Evolutionary conservation across 2,888 invertebrate species (phyloP).

Genomic region (Alentia gelatinosa): DNA sequence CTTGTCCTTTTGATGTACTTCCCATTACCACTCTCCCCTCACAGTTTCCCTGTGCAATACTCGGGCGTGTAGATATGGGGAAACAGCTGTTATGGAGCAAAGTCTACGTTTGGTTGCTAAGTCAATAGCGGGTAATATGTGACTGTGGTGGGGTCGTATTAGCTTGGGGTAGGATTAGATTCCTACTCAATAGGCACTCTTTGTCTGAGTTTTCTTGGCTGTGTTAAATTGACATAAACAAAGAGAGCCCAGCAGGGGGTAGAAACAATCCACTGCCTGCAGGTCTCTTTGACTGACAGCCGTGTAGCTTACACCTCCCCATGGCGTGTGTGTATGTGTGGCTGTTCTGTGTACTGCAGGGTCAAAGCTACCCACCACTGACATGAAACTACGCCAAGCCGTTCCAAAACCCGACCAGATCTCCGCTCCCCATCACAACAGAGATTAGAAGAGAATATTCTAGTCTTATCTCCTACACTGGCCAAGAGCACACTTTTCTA

Average conservation of each 20-base stretch:
- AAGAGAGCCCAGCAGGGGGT: not conserved
- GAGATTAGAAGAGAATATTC: too few relatives aligned
- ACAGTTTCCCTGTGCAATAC: too few relatives aligned
- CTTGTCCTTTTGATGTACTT: too few relatives aligned
- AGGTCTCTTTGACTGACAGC: not conserved
- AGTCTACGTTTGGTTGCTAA: too few relatives aligned
- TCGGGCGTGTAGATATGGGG: too few relatives aligned
- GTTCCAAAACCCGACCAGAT: not conserved
- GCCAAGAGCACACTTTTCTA: too few relatives aligned
- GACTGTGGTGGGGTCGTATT: not conserved
- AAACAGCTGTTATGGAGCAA: too few relatives aligned
- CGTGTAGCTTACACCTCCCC: not conserved
- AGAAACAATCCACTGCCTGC: not conserved
- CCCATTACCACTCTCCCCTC: too few relatives aligned
- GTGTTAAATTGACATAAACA: slow-evolving; percentile 22
- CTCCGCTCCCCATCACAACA: too few relatives aligned
- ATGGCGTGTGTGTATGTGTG: not conserved
- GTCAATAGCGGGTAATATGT: too few relatives aligned
- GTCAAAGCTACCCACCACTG: not conserved
- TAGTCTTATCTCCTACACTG: too few relatives aligned
- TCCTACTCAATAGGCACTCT: not conserved
- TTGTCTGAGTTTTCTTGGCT: not conserved
- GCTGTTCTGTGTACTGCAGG: too few relatives aligned
- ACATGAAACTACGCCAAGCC: not conserved
- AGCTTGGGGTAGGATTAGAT: not conserved